These are phyloP conservation scores for Tipula confusa DNA, from an alignment of 2,888 invertebrate species.

Conservation along the genomic window DNA sequence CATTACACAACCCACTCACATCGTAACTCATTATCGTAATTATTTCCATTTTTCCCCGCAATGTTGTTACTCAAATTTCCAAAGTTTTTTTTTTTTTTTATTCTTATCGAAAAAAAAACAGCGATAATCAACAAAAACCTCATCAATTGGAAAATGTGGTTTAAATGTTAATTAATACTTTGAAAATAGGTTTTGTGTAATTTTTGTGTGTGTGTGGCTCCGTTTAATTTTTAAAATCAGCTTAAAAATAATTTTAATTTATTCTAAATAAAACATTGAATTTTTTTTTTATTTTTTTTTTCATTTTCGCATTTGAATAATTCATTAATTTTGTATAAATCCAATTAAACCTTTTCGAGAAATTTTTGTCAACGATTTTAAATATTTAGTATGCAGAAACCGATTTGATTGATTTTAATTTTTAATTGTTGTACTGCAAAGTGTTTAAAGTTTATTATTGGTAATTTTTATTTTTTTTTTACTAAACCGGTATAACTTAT, in stretches of 20 bases:
- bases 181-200: background rate
- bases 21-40: background rate
- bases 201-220: background rate
- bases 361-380: background rate
- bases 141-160: background rate
- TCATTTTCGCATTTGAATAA: background rate
- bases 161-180: background rate
- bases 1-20: background rate
- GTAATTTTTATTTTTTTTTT: too few relatives aligned
- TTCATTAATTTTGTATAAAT: background rate
- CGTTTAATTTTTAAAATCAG: constrained; percentile 12
- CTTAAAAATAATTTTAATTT: background rate
- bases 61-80: too few relatives aligned
- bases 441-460: too few relatives aligned
- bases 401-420: too few relatives aligned
- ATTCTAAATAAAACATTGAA: background rate
- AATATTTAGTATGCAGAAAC: too few relatives aligned
- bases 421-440: too few relatives aligned
- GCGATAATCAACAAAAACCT: background rate
- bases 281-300: background rate
- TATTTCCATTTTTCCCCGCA: background rate
- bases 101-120: background rate
- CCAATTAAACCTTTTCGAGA: background rate
- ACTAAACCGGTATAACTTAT: too few relatives aligned
- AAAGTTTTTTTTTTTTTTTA: too few relatives aligned